Evolutionary conservation across 2,113 vertebrate genomes (phyloP), one percentile per base, ranked within the genome.

Genomic region (Pitta sordida): DNA sequence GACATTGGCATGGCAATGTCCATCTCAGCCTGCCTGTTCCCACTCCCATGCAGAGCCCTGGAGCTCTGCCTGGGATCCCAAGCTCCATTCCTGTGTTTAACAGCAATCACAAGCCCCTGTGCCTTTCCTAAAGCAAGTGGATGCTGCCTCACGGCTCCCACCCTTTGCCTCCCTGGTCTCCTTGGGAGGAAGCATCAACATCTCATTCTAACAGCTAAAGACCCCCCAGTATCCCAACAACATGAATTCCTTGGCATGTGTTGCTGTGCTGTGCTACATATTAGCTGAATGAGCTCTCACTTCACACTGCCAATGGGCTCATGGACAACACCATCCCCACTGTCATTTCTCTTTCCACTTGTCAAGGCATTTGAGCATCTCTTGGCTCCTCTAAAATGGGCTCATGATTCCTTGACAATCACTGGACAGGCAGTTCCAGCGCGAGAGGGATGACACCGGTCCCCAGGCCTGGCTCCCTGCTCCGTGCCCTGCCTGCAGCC

Each of bases 361-460:
- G 13, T 41, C 43, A 53, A 75, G 11, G 11, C 17, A 78, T 4
- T 24, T 2, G 6, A 23, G 73, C 15, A 51, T 26, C 41, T 36
- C 60, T 30, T 2, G 0, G 13, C 59, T 85, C 60, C 79, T 79
- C 64, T 56, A 55, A 83, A 79, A 76, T 0, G 23, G 58, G 49
- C 53, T 73, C 63, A 27, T 32, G 11, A 1, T 30, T 73, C 55
- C 78, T 19, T 4, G 29, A 37, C 24, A 5, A 52, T 5, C 15
- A 4, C 62, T 3, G n/a, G 32, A 13, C 11, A 1, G 59, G 76
- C 53, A 36, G 49, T 6, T 59, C 62, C 67, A 55, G 82, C 30
- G 55, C 11, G 6, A n/a, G n/a, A n/a, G n/a, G n/a, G n/a, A n/a
- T n/a, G n/a, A 10, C 39, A 7, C 4, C 8, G 1, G 4, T 30